Percentiles rank a stretch among this genome's conserved stretches.
These are phyloP conservation scores for Callopanchax toddi DNA, from an alignment of 2,113 vertebrate genomes.

Conservation along the genomic window DNA sequence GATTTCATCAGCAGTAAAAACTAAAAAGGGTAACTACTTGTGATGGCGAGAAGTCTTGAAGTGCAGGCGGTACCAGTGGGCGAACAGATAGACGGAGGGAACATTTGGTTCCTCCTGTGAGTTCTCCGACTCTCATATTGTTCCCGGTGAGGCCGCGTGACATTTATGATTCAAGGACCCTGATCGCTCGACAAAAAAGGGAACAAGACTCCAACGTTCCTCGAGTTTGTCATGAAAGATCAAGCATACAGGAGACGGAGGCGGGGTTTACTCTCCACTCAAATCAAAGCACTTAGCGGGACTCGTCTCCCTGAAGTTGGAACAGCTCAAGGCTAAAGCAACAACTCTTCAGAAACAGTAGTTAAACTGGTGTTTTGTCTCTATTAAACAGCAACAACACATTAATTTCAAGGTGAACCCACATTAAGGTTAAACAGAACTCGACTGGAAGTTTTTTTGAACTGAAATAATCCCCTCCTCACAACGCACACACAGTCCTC, in stretches of 20 bases:
- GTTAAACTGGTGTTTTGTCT: slow-evolving; percentile 38
- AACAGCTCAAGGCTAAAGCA: slow-evolving; percentile 45
- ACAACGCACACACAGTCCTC: background rate
- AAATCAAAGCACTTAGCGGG: slow-evolving; percentile 49
- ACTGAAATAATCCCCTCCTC: background rate
- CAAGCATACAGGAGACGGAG: slow-evolving; percentile 79
- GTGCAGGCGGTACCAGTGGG: slow-evolving; percentile 59
- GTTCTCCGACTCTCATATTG: slow-evolving; percentile 67
- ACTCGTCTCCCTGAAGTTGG: slow-evolving; percentile 27
- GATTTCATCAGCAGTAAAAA: slow-evolving; percentile 65
- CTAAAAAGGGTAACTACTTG: slow-evolving; percentile 74
- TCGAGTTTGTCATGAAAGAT: slow-evolving; percentile 71
- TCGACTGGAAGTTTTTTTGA: background rate
- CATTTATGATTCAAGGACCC: slow-evolving; percentile 80
- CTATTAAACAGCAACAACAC: slow-evolving; percentile 17
- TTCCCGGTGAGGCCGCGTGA: slow-evolving; percentile 68
- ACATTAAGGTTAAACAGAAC: background rate
- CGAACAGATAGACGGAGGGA: slow-evolving; percentile 61
- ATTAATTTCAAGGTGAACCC: slow-evolving; percentile 4
- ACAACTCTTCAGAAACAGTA: slow-evolving; percentile 23
- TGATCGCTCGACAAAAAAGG: slow-evolving; percentile 57
- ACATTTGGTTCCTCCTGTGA: slow-evolving; percentile 78
- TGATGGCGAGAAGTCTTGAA: slow-evolving; percentile 75
- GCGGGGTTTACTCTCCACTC: slow-evolving; percentile 50
- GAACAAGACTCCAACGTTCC: slow-evolving; percentile 66